These are phyloP conservation scores for Oreochromis mossambicus DNA, from an alignment of 2,797 vertebrate species.

Conservation along the genomic window DNA sequence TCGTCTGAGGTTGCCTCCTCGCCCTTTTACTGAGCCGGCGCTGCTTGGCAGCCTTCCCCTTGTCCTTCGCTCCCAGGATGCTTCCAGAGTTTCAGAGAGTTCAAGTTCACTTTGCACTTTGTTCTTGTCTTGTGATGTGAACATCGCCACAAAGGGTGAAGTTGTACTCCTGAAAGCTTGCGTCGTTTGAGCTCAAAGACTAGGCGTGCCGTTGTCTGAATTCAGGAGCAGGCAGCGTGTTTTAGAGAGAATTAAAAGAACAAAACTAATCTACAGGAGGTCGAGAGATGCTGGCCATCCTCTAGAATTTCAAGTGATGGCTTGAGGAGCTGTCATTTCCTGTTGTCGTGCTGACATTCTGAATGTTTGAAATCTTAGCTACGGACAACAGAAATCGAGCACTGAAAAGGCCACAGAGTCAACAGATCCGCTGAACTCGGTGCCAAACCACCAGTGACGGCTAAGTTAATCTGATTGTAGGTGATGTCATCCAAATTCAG, in stretches of 20 bases:
- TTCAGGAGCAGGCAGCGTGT: background rate
- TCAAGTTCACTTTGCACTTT: constrained; percentile 49
- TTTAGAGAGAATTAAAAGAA: background rate
- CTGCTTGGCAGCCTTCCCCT: constrained; percentile 24
- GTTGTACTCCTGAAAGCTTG: background rate
- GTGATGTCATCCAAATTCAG: background rate
- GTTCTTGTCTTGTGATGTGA: background rate
- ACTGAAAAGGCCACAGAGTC: background rate
- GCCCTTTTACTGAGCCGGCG: background rate
- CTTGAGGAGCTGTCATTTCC: background rate
- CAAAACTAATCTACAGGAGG: background rate
- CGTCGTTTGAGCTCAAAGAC: background rate
- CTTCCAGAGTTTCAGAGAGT: constrained; percentile 35
- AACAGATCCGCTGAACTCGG: background rate
- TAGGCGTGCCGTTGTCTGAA: background rate
- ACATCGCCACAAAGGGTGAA: background rate
- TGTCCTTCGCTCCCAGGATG: constrained; percentile 35
- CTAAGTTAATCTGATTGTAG: background rate
- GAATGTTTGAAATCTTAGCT: background rate
- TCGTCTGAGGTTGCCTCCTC: constrained; percentile 23
- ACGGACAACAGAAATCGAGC: background rate
- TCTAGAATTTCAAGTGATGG: background rate
- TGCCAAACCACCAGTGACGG: background rate
- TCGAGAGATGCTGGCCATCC: background rate
- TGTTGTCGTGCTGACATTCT: background rate